Base-by-base conservation (phyloP, 2,113 vertebrate species). In the Turnix velox region DNA sequence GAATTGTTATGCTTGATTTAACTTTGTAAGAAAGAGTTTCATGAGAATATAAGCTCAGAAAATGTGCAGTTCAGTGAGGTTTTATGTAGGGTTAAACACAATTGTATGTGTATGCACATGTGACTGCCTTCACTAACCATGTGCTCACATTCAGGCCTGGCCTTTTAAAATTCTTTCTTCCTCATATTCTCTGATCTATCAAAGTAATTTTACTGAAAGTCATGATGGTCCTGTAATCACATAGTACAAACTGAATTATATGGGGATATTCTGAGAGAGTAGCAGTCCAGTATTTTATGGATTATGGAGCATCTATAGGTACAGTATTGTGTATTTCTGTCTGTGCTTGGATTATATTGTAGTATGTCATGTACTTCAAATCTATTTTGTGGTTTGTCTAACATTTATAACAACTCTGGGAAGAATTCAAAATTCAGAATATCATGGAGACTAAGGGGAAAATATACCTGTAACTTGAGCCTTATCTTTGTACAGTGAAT, bases 401-500 rank as follows among this genome's bases (percentile, higher is more conserved):
- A 94, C 97, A 96, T 98, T 98, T 98, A 97, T 97, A 98, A 96
- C 96, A 98, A 98, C 98, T 98, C 98, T 99, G 98, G 98, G 98
- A 98, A 98, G 97, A 98, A 97, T 97, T 98, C 95, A 96, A 95
- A 95, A 93, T 97, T 96, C n/a, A n/a, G n/a, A n/a, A 97, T 95
- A 97, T 97, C 90, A 96, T 92, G 95, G 97, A 95, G 95, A 94
- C 94, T 87, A 90, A 90, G 95, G 95, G 94, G 94, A 87, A 96
- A 97, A 96, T 97, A 96, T 94, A 98, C 95, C 97, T 98, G 98
- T 98, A 98, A 98, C 97, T 98, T 86, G 97, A 99, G 98, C 98
- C 99, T 99, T 99, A 99, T 98, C 98, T 99, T 99, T 99, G 98
- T 99, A 98, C 98, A 98, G 98, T 98, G 97, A 98, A 98, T 98